Evolutionary conservation across 2,113 vertebrate genomes (phyloP).

Genomic region (Aegotheles bennettii): DNA sequence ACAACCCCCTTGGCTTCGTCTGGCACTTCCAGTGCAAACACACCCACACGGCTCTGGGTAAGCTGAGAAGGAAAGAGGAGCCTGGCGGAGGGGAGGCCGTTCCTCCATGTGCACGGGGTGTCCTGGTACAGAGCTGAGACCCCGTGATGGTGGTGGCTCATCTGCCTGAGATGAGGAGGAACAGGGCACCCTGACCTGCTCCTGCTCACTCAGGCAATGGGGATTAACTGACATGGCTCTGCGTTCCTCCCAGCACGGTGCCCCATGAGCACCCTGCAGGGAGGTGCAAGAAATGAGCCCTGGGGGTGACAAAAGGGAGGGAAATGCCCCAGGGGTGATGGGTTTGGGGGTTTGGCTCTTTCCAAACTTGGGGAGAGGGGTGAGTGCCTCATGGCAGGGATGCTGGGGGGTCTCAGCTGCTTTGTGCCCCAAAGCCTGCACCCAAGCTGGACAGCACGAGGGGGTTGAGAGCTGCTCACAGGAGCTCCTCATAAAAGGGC

Average conservation of each 20-base stretch:
- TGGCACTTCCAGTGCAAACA: background rate
- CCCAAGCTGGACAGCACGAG: fast-evolving
- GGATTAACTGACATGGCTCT: background rate
- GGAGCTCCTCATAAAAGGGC: conserved; percentile 34
- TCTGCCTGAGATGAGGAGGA: fast-evolving
- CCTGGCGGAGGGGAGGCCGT: background rate
- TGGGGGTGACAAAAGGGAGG: background rate
- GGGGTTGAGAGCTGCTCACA: background rate
- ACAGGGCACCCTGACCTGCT: background rate
- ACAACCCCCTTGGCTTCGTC: fast-evolving
- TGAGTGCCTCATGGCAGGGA: background rate
- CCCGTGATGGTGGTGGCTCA: fast-evolving
- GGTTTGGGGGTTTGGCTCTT: background rate
- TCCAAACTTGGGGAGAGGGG: background rate
- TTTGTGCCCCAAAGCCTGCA: background rate
- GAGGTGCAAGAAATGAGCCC: fast-evolving
- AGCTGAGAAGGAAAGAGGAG: background rate
- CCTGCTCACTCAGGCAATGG: fast-evolving
- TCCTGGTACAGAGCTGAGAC: background rate
- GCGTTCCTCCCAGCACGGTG: fast-evolving
- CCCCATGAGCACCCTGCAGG: fast-evolving
- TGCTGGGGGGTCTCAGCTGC: background rate
- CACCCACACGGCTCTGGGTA: background rate
- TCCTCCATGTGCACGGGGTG: background rate
- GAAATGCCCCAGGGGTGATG: fast-evolving